Evolutionary conservation across 2,797 vertebrate genomes (phyloP).

Genomic region (Vireo griseus): DNA sequence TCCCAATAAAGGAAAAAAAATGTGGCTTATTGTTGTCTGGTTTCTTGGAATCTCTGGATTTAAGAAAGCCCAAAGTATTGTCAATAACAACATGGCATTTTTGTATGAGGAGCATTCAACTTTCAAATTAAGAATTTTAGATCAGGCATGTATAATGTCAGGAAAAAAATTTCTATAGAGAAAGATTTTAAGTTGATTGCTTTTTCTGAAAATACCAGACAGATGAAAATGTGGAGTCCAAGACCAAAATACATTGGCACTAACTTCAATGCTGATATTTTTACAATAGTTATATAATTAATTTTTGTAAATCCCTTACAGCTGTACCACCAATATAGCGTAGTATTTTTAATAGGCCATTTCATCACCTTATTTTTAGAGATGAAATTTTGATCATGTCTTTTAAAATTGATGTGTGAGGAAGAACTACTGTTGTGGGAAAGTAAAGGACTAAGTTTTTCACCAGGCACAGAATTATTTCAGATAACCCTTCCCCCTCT

Average conservation of each 20-base stretch:
- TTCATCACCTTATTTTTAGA: slow-evolving; percentile 35
- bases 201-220: slow-evolving; percentile 51
- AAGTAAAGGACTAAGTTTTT: neutral
- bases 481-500: neutral
- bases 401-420: neutral
- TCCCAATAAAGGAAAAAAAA: neutral
- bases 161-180: neutral
- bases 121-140: neutral
- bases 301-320: slow-evolving; percentile 44
- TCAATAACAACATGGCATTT: neutral
- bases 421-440: neutral
- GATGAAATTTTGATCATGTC: neutral
- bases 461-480: neutral
- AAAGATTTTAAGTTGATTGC: neutral
- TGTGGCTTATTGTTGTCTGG: neutral
- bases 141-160: neutral
- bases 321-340: slow-evolving; percentile 33
- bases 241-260: slow-evolving; percentile 42
- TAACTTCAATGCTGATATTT: slow-evolving; percentile 37
- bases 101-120: neutral
- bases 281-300: slow-evolving; percentile 22
- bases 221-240: slow-evolving; percentile 6
- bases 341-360: neutral
- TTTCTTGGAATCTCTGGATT: neutral
- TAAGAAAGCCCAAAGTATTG: neutral